phyloP scores from a whole-genome alignment of 2,888 invertebrate genomes.

The Artemia sinica region DNA sequence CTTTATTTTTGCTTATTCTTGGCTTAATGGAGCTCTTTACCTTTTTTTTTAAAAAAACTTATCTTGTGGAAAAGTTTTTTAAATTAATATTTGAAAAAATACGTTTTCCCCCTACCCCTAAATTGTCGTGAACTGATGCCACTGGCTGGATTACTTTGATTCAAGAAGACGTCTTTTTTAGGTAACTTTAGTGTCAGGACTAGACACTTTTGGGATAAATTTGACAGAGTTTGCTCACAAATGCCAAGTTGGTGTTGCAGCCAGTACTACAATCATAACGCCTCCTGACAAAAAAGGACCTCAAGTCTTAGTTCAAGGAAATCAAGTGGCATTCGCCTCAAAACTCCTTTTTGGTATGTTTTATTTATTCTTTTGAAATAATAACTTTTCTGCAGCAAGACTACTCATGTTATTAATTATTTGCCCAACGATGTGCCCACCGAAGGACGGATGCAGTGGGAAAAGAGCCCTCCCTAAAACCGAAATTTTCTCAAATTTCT shows the following conservation, averaged over 20 bases:
- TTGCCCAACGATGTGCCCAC: too few relatives aligned
- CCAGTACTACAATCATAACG: slow-evolving; percentile 61
- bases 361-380: background rate
- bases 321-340: slow-evolving; percentile 50
- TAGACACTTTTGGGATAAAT: slow-evolving; percentile 68
- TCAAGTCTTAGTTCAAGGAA: slow-evolving; percentile 74
- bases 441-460: too few relatives aligned
- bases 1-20: too few relatives aligned
- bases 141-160: background rate
- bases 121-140: background rate
- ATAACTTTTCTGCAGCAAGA: too few relatives aligned
- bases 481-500: too few relatives aligned
- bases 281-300: slow-evolving; percentile 50
- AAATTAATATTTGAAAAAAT: slow-evolving; percentile 13
- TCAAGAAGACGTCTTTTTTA: slow-evolving; percentile 30
- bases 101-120: background rate
- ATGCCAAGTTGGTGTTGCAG: slow-evolving; percentile 69
- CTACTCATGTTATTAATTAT: too few relatives aligned
- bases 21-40: too few relatives aligned
- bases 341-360: slow-evolving; percentile 38
- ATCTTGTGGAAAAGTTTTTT: too few relatives aligned
- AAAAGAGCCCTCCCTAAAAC: too few relatives aligned
- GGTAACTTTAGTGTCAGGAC: slow-evolving; percentile 74
- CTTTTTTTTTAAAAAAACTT: too few relatives aligned
- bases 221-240: slow-evolving; percentile 56